Evolutionary conservation across 2,113 vertebrate genomes (phyloP).

Genomic region (Tapirus terrestris): DNA sequence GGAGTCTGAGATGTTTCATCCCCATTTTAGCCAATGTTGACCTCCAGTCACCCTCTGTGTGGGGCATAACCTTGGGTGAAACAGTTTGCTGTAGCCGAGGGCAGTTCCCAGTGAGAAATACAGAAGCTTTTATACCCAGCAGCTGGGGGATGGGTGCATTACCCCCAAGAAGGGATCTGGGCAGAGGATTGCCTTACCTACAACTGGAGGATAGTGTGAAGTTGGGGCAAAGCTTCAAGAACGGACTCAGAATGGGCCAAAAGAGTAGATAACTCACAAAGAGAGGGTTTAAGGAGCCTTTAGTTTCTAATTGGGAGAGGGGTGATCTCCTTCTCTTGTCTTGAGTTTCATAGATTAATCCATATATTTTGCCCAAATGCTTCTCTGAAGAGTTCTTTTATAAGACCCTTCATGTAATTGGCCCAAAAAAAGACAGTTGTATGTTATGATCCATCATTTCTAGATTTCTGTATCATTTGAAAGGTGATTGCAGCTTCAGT

Average conservation of each 20-base stretch:
- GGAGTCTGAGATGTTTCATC: not conserved
- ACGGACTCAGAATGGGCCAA: not conserved
- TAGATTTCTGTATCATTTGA: not conserved
- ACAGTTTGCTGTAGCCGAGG: not conserved
- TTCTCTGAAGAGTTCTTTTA: not conserved
- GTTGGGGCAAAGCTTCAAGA: not conserved
- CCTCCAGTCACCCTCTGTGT: not conserved
- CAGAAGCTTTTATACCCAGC: not conserved
- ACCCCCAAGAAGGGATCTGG: not conserved
- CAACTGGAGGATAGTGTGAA: not conserved
- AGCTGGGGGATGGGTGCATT: accelerated
- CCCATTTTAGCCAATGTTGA: not conserved
- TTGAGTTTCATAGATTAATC: not conserved
- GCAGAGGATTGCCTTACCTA: not conserved
- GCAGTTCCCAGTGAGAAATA: not conserved
- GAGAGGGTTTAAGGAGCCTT: not conserved
- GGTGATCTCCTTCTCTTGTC: not conserved
- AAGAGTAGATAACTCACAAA: not conserved
- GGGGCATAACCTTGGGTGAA: not conserved
- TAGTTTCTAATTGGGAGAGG: not conserved
- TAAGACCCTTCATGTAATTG: not conserved
- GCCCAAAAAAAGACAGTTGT: not conserved
- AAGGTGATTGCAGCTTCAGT: not conserved
- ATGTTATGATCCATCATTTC: not conserved
- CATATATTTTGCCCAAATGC: not conserved